phyloP scores from a whole-genome alignment of 2,888 invertebrate genomes.

The Barypeithes pellucidus region DNA sequence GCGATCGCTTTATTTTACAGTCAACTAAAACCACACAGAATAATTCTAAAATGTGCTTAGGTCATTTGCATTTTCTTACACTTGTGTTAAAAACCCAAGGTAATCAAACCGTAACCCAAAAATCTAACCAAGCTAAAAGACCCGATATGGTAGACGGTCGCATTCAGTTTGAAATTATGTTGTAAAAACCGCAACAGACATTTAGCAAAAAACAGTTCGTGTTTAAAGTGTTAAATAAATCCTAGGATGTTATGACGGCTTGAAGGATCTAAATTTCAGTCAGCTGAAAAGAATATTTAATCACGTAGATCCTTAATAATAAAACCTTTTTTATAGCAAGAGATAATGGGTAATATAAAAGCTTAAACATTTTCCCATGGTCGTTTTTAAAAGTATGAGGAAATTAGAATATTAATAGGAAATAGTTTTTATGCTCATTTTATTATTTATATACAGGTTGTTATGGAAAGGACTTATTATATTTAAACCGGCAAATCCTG shows the following conservation, averaged over 20 bases:
- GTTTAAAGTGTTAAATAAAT: constrained; percentile 17
- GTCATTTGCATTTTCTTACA: not conserved
- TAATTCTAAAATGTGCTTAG: not conserved
- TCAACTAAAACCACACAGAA: no score
- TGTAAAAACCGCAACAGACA: constrained; percentile 7
- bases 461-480: no score
- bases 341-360: not conserved
- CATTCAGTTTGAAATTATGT: constrained; percentile 3
- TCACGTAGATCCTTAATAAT: constrained; percentile 7
- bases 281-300: not conserved
- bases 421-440: no score
- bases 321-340: not conserved
- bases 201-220: constrained; percentile 6
- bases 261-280: not conserved
- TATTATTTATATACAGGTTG: no score
- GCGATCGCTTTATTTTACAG: no score
- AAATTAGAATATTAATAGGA: no score
- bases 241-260: constrained; percentile 3
- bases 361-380: not conserved
- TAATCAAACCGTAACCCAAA: not conserved
- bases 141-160: not conserved
- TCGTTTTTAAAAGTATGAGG: no score
- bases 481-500: no score
- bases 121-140: not conserved
- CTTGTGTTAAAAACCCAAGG: not conserved